These are phyloP conservation scores for Pardosa pseudoannulata DNA, from an alignment of 2,888 invertebrate species.

Conservation along the genomic window DNA sequence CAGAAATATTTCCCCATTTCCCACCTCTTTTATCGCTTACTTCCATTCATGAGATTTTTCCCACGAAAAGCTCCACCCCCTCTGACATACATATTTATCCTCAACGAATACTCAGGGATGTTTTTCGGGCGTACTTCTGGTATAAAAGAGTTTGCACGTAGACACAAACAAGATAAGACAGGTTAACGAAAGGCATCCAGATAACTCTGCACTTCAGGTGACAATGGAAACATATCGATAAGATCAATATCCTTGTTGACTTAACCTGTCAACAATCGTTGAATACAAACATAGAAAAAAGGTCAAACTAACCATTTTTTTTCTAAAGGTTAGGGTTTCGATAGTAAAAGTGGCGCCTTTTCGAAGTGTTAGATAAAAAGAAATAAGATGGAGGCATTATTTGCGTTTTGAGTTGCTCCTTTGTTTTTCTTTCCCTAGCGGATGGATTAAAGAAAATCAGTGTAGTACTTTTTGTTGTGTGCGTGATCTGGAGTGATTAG, in stretches of 20 bases:
- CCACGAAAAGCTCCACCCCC: too few species aligned
- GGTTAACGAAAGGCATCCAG: background rate
- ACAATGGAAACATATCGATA: conserved; percentile 38
- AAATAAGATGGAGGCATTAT: too few species aligned
- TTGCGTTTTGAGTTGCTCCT: too few species aligned
- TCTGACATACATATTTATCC: background rate
- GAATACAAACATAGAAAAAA: background rate
- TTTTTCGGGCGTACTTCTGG: background rate
- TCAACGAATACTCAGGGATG: background rate
- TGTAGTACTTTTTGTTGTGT: too few species aligned
- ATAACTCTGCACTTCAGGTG: conserved; percentile 33
- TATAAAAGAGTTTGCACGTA: background rate
- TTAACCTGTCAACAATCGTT: conserved; percentile 26
- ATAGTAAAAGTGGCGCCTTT: background rate
- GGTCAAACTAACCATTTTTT: background rate
- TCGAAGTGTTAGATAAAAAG: too few species aligned
- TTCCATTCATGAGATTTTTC: too few species aligned
- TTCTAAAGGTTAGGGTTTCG: background rate
- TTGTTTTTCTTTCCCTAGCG: too few species aligned
- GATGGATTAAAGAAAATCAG: too few species aligned
- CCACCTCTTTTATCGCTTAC: too few species aligned
- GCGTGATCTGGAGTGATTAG: too few species aligned
- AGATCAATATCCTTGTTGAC: conserved; percentile 23
- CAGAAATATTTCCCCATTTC: too few species aligned
- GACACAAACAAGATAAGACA: conserved; percentile 13